Evolutionary conservation across 2,113 vertebrate species (phyloP).

Genomic region (Grus americana): DNA sequence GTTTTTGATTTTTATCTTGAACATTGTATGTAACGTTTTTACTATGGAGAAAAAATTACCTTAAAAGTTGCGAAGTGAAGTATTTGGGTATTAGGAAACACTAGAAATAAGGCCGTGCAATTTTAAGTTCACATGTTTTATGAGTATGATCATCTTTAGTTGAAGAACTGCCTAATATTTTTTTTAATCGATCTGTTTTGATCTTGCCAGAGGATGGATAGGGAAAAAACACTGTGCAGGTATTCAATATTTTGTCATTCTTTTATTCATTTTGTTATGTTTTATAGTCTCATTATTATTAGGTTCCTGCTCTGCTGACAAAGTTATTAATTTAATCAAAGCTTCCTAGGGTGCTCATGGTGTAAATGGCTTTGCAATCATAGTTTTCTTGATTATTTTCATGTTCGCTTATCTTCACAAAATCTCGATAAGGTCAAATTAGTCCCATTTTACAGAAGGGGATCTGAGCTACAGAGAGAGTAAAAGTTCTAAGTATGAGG

Average conservation of each 20-base stretch:
- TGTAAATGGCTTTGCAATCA: neutral
- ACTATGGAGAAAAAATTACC: neutral
- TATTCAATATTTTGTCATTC: neutral
- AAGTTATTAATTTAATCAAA: neutral
- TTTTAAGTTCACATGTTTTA: neutral
- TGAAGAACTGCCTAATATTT: neutral
- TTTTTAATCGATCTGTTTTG: neutral
- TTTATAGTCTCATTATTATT: neutral
- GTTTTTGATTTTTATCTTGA: neutral
- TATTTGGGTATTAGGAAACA: neutral
- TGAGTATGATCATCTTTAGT: neutral
- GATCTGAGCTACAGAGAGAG: neutral
- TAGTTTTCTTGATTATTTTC: neutral
- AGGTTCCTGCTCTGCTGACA: neutral
- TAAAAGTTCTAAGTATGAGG: neutral
- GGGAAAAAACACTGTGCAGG: neutral
- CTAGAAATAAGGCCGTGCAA: neutral
- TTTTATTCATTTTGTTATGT: neutral
- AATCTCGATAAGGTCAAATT: neutral
- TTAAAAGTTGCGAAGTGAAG: neutral
- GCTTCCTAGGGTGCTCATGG: neutral
- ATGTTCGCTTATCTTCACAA: neutral
- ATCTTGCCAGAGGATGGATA: neutral
- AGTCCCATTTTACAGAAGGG: neutral
- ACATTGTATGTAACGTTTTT: rapidly evolving